Evolutionary conservation across 2,888 invertebrate species (phyloP), one percentile per base, ranked within the genome.

Genomic region (Monoplex corrugatus): DNA sequence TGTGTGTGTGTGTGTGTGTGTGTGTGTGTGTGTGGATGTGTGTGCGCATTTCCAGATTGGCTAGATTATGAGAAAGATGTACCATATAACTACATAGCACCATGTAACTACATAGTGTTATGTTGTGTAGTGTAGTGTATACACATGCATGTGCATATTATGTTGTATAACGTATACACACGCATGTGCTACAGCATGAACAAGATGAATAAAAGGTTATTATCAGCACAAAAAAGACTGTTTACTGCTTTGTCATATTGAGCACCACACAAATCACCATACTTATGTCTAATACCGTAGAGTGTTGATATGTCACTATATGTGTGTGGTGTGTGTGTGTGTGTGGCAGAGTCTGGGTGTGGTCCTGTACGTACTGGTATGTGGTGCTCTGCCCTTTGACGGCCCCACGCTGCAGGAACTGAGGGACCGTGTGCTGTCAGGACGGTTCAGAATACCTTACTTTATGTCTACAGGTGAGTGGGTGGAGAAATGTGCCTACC

Each of bases 21-120:
- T 98, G 99, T 93, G 97, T 99, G 90, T 99, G 99, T 96, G 99
- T 99, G 90, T 97, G 99, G 93, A 99, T 99, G 44, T 99, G 99
- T 96, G 99, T n/a, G n/a, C n/a, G n/a, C n/a, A n/a, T n/a, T n/a
- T n/a, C n/a, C n/a, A n/a, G n/a, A n/a, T n/a, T n/a, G n/a, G n/a
- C n/a, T n/a, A n/a, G n/a, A n/a, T n/a, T n/a, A n/a, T n/a, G n/a
- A n/a, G n/a, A n/a, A n/a, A n/a, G n/a, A n/a, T n/a, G n/a, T n/a
- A n/a, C n/a, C n/a, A n/a, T n/a, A n/a, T n/a, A n/a, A n/a, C n/a
- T n/a, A n/a, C n/a, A n/a, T n/a, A n/a, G n/a, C n/a, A n/a, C n/a
- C n/a, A n/a, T n/a, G n/a, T n/a, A n/a, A n/a, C n/a, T n/a, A n/a
- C n/a, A n/a, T n/a, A n/a, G n/a, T n/a, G n/a, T n/a, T n/a, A n/a